These are phyloP conservation scores for Ispidina picta DNA, from an alignment of 2,797 vertebrate genomes.

Conservation along the genomic window DNA sequence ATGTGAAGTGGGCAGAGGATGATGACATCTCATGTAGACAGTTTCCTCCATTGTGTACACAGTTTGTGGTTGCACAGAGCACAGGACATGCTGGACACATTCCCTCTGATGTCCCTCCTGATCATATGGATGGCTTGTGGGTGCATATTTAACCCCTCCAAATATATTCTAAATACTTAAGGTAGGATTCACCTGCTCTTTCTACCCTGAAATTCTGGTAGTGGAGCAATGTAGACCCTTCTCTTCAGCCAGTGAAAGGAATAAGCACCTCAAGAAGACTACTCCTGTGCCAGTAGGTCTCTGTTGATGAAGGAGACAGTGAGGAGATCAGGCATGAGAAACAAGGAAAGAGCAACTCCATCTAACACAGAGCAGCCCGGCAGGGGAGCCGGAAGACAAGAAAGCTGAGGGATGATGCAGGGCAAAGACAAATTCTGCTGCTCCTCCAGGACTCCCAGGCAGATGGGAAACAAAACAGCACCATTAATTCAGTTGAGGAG, in stretches of 20 bases:
- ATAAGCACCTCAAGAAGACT: not conserved
- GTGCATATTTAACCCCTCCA: not conserved
- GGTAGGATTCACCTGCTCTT: not conserved
- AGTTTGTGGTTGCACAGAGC: not conserved
- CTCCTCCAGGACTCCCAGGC: not conserved
- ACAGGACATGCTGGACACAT: not conserved
- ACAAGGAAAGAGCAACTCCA: not conserved
- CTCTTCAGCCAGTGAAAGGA: not conserved
- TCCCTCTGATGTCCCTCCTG: not conserved
- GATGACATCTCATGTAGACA: rapidly evolving
- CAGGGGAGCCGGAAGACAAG: not conserved
- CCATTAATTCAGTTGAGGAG: not conserved
- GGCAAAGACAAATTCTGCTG: not conserved
- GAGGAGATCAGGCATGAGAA: not conserved
- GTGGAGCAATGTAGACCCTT: not conserved
- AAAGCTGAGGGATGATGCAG: not conserved
- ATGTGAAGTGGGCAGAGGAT: not conserved
- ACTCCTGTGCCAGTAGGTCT: not conserved
- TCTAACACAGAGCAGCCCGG: not conserved
- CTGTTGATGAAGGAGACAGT: rapidly evolving
- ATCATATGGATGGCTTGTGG: not conserved
- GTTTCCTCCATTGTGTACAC: not conserved
- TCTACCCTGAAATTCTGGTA: not conserved
- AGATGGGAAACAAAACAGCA: not conserved
- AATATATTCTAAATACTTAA: not conserved